Evolutionary conservation across 2,888 invertebrate genomes (phyloP).

Genomic region (Mystacides longicornis): DNA sequence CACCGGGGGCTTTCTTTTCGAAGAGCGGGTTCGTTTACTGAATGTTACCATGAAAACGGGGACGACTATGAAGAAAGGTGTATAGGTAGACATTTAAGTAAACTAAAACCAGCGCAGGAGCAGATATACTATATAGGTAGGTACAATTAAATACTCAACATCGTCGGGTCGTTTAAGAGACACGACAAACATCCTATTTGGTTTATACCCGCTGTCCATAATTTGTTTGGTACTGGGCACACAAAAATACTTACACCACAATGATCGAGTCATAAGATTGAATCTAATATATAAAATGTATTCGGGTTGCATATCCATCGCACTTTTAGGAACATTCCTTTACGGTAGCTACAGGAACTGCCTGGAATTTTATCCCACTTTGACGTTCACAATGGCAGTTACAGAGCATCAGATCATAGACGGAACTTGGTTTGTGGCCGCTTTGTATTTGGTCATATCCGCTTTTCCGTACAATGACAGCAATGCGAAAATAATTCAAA

Average conservation of each 20-base stretch:
- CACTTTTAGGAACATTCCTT: not conserved
- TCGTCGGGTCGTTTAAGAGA: too few relatives aligned
- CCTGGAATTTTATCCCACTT: not conserved
- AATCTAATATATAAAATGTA: not conserved
- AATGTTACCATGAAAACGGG: too few relatives aligned
- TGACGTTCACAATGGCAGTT: not conserved
- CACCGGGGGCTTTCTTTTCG: too few relatives aligned
- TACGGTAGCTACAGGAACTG: not conserved
- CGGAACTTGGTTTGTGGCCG: not conserved
- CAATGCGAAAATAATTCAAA: not conserved
- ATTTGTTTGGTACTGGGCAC: not conserved
- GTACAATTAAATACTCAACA: too few relatives aligned
- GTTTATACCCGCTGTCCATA: not conserved
- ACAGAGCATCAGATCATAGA: not conserved
- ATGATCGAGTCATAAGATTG: not conserved
- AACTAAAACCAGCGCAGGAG: too few relatives aligned
- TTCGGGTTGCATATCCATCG: not conserved
- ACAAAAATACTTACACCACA: not conserved
- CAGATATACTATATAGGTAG: too few relatives aligned
- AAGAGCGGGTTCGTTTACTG: too few relatives aligned
- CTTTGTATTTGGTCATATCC: not conserved
- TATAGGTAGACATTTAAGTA: too few relatives aligned
- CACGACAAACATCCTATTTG: not conserved
- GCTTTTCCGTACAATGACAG: not conserved
- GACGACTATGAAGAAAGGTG: too few relatives aligned